phyloP scores from a whole-genome alignment of 2,888 invertebrate genomes.

The Drosophila siamana region DNA sequence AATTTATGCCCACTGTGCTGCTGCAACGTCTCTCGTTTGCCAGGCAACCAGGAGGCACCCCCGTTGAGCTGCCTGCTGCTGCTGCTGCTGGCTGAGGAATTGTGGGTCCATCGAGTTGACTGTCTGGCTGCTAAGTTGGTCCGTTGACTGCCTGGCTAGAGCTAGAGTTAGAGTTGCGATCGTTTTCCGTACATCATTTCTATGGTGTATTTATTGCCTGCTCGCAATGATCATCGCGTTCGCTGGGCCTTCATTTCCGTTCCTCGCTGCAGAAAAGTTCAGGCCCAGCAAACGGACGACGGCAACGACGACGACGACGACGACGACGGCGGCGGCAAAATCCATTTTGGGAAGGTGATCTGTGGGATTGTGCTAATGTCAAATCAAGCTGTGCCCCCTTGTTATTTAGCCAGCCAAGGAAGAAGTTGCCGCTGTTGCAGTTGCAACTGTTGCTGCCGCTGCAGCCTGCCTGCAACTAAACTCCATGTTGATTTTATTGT shows the following conservation, averaged over 20 bases:
- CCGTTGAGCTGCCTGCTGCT: constrained; percentile 69
- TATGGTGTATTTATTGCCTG: constrained; percentile 79
- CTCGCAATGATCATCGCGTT: constrained; percentile 70
- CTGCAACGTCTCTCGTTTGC: constrained; percentile 35
- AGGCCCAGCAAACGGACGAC: constrained; percentile 56
- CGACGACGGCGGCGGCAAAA: constrained; percentile 73
- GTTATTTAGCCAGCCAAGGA: constrained; percentile 69
- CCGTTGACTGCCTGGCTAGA: constrained; percentile 47
- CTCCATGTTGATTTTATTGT: constrained; percentile 82
- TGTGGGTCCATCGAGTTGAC: constrained; percentile 39
- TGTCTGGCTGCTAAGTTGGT: constrained; percentile 23
- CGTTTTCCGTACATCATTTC: constrained; percentile 82
- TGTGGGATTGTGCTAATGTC: constrained; percentile 84
- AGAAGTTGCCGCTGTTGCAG: constrained; percentile 41
- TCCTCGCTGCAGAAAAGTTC: constrained; percentile 60
- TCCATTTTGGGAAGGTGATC: constrained; percentile 82
- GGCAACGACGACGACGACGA: constrained; percentile 21
- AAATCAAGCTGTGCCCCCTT: constrained; percentile 84
- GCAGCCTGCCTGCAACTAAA: constrained; percentile 67
- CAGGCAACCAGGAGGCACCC: constrained; percentile 63
- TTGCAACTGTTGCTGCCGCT: constrained; percentile 32
- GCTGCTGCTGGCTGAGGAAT: constrained; percentile 57
- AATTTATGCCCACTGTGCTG: constrained; percentile 64
- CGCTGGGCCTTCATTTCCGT: constrained; percentile 71
- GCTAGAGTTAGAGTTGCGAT: constrained; percentile 66